Evolutionary conservation across 2,888 invertebrate species (phyloP).

Genomic region (Amphipoea oculea): DNA sequence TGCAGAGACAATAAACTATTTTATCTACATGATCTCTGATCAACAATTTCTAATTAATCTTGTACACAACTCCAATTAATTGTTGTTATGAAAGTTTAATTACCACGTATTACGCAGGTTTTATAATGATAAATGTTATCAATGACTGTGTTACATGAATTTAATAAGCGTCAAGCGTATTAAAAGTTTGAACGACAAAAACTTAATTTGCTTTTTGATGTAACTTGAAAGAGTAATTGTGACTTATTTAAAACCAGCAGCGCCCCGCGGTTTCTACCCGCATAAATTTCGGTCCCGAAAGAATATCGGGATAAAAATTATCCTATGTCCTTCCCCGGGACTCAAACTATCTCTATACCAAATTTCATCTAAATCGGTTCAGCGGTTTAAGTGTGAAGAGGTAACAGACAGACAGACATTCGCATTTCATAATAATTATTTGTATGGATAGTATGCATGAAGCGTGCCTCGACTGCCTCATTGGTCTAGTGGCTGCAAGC

Average conservation of each 20-base stretch:
- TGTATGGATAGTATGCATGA: background rate
- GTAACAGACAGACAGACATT: too few species aligned
- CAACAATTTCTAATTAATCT: constrained; percentile 87
- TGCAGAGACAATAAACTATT: constrained; percentile 79
- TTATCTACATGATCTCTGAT: constrained; percentile 79
- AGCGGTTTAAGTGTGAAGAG: too few species aligned
- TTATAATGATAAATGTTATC: constrained; percentile 74
- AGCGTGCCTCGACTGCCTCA: background rate
- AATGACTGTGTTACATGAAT: constrained; percentile 75
- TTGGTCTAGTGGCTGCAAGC: background rate
- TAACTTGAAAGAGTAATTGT: constrained; percentile 1
- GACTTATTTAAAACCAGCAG: background rate
- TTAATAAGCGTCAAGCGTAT: constrained; percentile 70
- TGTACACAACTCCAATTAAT: constrained; percentile 82
- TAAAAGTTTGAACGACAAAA: constrained; percentile 61
- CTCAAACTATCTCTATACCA: too few species aligned
- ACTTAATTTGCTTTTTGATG: constrained; percentile 48
- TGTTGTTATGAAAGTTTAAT: constrained; percentile 86
- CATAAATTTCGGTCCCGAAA: too few species aligned
- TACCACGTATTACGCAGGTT: constrained; percentile 73
- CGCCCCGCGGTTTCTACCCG: too few species aligned
- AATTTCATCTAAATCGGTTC: too few species aligned
- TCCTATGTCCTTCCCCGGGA: too few species aligned
- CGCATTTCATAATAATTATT: too few species aligned
- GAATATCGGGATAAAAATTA: too few species aligned